Evolutionary conservation across 2,888 invertebrate genomes (phyloP).

Genomic region (Metallyticus violacea): DNA sequence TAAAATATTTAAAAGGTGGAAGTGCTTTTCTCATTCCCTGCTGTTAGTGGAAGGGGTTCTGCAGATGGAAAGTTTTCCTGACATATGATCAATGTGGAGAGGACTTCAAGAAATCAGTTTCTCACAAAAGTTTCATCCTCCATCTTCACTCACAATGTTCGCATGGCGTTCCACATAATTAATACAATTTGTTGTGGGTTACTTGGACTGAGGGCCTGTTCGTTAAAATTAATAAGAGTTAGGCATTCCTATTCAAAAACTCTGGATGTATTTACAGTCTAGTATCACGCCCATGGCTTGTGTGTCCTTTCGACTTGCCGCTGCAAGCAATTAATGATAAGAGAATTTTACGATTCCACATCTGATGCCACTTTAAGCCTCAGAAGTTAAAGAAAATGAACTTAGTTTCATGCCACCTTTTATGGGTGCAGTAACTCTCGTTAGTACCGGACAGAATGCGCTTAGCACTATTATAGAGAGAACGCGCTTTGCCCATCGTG

Average conservation of each 20-base stretch:
- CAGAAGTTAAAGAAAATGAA: background rate
- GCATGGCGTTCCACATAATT: too few species aligned
- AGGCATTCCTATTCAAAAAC: too few species aligned
- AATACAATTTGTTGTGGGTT: too few species aligned
- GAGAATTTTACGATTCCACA: background rate
- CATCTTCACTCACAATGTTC: too few species aligned
- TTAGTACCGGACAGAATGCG: background rate
- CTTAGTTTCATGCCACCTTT: background rate
- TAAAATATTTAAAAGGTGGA: background rate
- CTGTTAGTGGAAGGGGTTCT: background rate
- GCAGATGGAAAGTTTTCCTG: background rate
- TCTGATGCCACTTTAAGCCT: background rate
- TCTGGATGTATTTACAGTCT: too few species aligned
- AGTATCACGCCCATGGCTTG: too few species aligned
- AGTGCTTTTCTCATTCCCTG: background rate
- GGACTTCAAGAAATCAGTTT: background rate
- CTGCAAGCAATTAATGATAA: background rate
- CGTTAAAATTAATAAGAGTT: too few species aligned
- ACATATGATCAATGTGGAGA: background rate
- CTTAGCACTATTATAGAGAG: background rate
- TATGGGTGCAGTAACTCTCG: background rate
- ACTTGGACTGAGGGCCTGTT: too few species aligned
- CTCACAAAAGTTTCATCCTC: too few species aligned
- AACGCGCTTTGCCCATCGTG: background rate
- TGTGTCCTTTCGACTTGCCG: background rate